A percentile compares a stretch with the other conserved stretches of the same genome.
phyloP scores from a whole-genome alignment of 2,113 vertebrate genomes.

The Ochotona curzoniae region DNA sequence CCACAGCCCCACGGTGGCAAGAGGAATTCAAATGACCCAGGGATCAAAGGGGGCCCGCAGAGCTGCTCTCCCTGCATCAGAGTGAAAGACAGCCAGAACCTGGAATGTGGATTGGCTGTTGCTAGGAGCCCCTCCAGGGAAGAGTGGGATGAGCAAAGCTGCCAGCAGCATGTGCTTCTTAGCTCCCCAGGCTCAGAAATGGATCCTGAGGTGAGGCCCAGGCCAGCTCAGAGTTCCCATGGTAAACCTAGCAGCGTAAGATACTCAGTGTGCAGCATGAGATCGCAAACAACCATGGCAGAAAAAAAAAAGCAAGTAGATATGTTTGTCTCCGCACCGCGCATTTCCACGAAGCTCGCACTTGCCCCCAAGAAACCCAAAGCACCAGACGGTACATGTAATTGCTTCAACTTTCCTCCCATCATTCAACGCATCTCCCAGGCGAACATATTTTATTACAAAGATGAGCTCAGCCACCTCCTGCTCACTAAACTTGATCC shows the following conservation, averaged over 20 bases:
- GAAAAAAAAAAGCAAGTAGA: background rate
- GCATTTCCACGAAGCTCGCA: background rate
- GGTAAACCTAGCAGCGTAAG: background rate
- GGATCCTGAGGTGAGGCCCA: background rate
- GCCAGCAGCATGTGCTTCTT: background rate
- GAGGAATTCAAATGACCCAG: background rate
- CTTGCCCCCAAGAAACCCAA: constrained; percentile 11
- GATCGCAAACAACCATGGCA: background rate
- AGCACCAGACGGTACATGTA: background rate
- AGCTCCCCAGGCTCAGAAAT: constrained; percentile 19
- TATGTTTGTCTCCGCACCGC: background rate
- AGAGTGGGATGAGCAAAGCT: background rate
- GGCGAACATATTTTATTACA: background rate
- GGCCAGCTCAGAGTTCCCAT: background rate
- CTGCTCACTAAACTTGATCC: background rate
- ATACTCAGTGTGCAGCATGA: background rate
- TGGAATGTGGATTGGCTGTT: background rate
- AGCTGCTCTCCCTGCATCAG: background rate
- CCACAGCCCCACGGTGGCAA: background rate
- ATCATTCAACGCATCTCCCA: background rate
- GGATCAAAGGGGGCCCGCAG: background rate
- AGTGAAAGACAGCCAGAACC: background rate
- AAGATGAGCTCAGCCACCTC: background rate
- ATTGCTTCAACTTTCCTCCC: background rate
- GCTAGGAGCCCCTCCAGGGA: background rate